These are phyloP conservation scores for Oryctolagus cuniculus DNA, from an alignment of 2,113 vertebrate genomes.

Conservation along the genomic window mOryCun1.1 NC_091445.1:7872001-7872500, in stretches of 20 bases:
- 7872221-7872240: background rate
- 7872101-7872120: background rate
- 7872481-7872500: slow-evolving; percentile 4
- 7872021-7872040: background rate
- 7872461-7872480: background rate
- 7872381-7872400: slow-evolving; percentile 36
- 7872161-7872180: background rate
- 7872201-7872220: background rate
- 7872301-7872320: background rate
- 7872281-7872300: rapidly evolving
- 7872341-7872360: background rate
- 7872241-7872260: rapidly evolving
- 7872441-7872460: background rate
- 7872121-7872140: background rate
- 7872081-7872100: slow-evolving; percentile 3
- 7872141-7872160: slow-evolving; percentile 1
- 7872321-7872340: background rate
- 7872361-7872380: background rate
- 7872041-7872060: background rate
- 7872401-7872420: slow-evolving; percentile 13
- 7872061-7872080: background rate
- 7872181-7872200: slow-evolving; percentile 21
- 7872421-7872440: background rate
- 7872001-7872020: slow-evolving; percentile 2
- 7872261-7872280: rapidly evolving